Percentiles rank a stretch among this genome's conserved stretches.
Conservation (phyloP, 2,888 invertebrate genomes). For the Pristionchus fissidentatus region DNA sequence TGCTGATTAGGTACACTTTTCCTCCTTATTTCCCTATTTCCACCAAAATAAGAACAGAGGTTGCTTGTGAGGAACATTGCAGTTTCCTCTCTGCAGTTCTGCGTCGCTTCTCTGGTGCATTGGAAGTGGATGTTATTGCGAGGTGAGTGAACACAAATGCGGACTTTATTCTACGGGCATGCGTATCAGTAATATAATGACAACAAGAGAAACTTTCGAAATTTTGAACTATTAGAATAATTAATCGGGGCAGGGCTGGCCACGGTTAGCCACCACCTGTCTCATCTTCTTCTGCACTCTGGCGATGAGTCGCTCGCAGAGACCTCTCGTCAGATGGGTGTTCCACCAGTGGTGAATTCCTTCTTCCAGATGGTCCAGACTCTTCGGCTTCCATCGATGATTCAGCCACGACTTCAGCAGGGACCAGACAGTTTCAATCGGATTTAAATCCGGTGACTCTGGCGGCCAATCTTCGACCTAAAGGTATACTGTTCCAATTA, state of each 20-base stretch:
- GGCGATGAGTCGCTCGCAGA: neutral
- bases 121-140: too few species aligned
- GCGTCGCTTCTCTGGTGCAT: too few species aligned
- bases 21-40: too few species aligned
- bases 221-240: neutral
- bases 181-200: too few species aligned
- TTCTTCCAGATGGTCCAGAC: neutral
- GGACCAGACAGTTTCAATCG: constrained; percentile 4
- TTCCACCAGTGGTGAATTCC: constrained; percentile 3
- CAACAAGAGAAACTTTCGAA: too few species aligned
- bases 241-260: neutral
- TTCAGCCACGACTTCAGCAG: neutral
- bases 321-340: neutral
- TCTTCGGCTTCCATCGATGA: neutral
- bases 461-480: neutral
- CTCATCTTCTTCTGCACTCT: neutral
- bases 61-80: too few species aligned
- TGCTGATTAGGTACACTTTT: too few species aligned
- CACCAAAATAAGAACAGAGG: too few species aligned
- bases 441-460: neutral
- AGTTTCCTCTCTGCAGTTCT: too few species aligned
- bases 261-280: neutral
- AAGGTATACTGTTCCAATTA: neutral
- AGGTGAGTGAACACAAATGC: too few species aligned
- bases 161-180: too few species aligned